Percentiles rank a stretch among this genome's conserved stretches.
These are phyloP conservation scores for Apostichopus parvimensis DNA, from an alignment of 35 echinoderm and acorn worm genomes.

Conservation along the genomic window DNA sequence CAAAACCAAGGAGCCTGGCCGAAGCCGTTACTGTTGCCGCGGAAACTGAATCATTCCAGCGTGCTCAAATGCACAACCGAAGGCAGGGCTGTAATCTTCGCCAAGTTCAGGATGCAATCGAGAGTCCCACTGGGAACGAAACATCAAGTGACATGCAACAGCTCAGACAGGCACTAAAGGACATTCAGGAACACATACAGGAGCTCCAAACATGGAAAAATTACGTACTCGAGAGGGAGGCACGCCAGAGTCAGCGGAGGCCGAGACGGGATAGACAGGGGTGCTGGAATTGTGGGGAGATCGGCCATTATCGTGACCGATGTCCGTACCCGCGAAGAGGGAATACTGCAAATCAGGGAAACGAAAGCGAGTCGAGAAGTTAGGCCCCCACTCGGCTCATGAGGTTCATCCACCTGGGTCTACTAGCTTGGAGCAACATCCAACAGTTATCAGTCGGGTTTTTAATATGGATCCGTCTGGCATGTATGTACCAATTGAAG, in stretches of 20 bases:
- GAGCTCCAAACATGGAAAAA: not conserved
- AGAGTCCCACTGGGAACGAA: not conserved
- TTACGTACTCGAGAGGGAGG: not conserved
- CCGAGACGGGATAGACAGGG: not conserved
- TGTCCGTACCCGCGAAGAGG: too few species aligned
- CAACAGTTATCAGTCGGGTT: too few species aligned
- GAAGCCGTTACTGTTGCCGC: not conserved
- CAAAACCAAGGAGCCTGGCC: not conserved
- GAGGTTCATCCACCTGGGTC: too few species aligned
- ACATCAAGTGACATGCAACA: not conserved
- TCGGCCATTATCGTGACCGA: not conserved
- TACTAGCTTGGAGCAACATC: too few species aligned
- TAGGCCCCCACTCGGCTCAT: too few species aligned
- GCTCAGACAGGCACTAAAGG: not conserved
- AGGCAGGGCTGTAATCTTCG: not conserved
- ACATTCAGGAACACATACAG: not conserved
- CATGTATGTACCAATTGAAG: too few species aligned
- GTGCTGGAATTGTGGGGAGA: not conserved
- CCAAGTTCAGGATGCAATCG: not conserved
- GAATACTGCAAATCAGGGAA: too few species aligned
- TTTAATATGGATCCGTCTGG: too few species aligned
- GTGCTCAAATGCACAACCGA: not conserved
- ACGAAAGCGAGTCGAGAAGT: too few species aligned
- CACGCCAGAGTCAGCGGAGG: not conserved
- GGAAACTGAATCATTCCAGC: conserved; percentile 17